Evolutionary conservation across 1,140 invertebrate genomes (phyloP).

Genomic region (Saccostrea cuccullata): DNA sequence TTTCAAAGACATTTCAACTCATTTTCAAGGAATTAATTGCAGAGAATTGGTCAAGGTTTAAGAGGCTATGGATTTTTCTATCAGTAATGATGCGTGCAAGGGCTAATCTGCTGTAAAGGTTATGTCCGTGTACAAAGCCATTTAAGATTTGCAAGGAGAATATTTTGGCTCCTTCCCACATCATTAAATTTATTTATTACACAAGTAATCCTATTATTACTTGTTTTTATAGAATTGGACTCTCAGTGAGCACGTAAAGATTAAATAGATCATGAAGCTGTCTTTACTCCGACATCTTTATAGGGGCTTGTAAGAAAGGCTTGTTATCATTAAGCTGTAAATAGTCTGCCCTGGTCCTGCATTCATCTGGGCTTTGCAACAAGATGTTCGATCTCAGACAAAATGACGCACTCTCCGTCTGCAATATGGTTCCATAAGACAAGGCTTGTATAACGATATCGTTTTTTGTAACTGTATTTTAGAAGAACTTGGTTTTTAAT

Average conservation of each 20-base stretch:
- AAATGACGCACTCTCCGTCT: background rate
- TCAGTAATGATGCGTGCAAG: background rate
- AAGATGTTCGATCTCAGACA: background rate
- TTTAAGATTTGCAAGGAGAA: background rate
- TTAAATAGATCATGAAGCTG: background rate
- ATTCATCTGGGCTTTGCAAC: background rate
- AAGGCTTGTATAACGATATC: too few species aligned
- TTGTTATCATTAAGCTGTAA: background rate
- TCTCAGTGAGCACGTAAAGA: background rate
- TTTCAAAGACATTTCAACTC: background rate
- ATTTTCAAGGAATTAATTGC: background rate
- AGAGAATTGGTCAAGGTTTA: background rate
- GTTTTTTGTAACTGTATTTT: too few species aligned
- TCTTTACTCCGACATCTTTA: background rate
- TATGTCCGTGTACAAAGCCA: background rate
- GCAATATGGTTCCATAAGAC: background rate
- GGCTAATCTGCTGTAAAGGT: background rate
- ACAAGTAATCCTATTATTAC: background rate
- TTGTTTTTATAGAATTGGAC: background rate
- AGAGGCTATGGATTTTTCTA: background rate
- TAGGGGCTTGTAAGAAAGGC: background rate
- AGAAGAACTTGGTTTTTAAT: too few species aligned
- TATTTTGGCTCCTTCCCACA: background rate
- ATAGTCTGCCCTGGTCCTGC: background rate
- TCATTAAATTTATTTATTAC: conserved; percentile 21